These are phyloP conservation scores for Caenorhabditis uteleia DNA, from an alignment of 2,888 invertebrate species.

Conservation along the genomic window DNA sequence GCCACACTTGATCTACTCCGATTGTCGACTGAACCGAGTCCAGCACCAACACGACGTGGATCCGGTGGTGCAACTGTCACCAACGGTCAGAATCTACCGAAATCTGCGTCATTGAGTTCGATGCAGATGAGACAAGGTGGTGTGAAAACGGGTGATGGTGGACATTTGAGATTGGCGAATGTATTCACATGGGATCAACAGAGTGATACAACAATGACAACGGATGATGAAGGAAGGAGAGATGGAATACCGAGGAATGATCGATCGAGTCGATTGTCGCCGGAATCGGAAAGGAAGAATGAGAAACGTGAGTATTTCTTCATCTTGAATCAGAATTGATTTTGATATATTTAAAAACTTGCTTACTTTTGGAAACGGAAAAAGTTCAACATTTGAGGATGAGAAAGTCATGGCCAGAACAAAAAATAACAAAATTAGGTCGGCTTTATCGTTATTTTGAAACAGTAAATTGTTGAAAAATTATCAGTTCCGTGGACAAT, in stretches of 20 bases:
- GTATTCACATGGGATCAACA: constrained; percentile 62
- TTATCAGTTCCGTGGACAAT: no score
- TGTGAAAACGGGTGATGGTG: constrained; percentile 48
- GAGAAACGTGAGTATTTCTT: constrained; percentile 22
- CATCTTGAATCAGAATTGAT: background rate
- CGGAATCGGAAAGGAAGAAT: constrained; percentile 40
- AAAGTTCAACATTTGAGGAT: no score
- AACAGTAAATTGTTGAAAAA: no score
- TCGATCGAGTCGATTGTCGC: constrained; percentile 37
- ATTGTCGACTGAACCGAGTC: constrained; percentile 53
- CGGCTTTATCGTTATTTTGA: no score
- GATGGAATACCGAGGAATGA: constrained; percentile 5
- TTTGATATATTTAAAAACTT: background rate
- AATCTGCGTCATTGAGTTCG: constrained; percentile 64
- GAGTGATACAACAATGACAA: constrained; percentile 22
- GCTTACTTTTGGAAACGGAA: no score
- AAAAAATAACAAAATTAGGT: no score
- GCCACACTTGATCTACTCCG: constrained; percentile 63
- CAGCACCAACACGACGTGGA: constrained; percentile 13
- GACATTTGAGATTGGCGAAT: constrained; percentile 51
- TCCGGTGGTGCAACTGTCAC: constrained; percentile 24
- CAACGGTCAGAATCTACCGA: constrained; percentile 43
- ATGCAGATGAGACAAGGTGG: constrained; percentile 45
- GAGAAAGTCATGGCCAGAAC: no score
- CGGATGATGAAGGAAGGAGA: constrained; percentile 19